Evolutionary conservation across 1,140 invertebrate genomes (phyloP).

Genomic region (Drosophila pectinifera): DNA sequence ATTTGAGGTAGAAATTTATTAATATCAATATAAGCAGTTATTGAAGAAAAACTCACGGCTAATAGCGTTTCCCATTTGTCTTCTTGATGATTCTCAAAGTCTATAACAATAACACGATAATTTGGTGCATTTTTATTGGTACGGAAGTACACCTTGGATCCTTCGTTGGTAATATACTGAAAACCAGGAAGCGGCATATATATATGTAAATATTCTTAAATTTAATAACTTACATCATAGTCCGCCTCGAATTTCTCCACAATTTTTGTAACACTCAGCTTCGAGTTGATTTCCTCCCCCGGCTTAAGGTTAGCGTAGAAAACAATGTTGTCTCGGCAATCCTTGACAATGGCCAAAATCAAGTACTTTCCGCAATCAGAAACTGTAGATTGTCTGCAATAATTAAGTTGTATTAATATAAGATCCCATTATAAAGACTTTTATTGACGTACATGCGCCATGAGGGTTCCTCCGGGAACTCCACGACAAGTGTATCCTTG

Average conservation of each 20-base stretch:
- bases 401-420: neutral
- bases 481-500: conserved; percentile 94
- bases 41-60: conserved; percentile 82
- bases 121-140: conserved; percentile 98
- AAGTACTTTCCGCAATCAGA: conserved; percentile 96
- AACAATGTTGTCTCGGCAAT: conserved; percentile 95
- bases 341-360: conserved; percentile 91
- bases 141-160: conserved; percentile 92
- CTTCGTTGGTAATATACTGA: conserved; percentile 96
- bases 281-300: conserved; percentile 87
- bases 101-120: conserved; percentile 94
- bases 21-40: neutral
- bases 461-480: conserved; percentile 96
- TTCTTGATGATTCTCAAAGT: conserved; percentile 91
- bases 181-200: conserved; percentile 80
- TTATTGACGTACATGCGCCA: conserved; percentile 92
- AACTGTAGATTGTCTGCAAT: conserved; percentile 87
- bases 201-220: neutral
- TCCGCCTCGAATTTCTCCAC: conserved; percentile 97
- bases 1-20: neutral
- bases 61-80: conserved; percentile 94
- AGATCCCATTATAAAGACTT: neutral
- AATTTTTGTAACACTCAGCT: conserved; percentile 90
- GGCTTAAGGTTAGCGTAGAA: conserved; percentile 93
- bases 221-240: conserved; percentile 90